A percentile compares a stretch with the other conserved stretches of the same genome.
These are phyloP conservation scores for Rhodeus uyekii DNA, from an alignment of 2,797 vertebrate genomes.

Conservation along the genomic window DNA sequence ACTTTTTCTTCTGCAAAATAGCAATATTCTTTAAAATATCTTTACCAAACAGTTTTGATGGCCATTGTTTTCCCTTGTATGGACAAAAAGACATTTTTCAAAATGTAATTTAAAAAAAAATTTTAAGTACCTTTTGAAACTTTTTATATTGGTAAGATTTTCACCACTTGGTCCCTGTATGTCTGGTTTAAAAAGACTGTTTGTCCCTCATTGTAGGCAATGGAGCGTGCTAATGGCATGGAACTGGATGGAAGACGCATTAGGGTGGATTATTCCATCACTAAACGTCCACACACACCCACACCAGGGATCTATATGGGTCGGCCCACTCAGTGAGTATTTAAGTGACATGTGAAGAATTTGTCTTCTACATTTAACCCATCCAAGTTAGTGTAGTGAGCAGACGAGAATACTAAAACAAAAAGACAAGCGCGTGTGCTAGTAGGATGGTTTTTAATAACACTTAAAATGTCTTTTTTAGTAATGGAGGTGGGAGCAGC, in stretches of 20 bases:
- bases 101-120: no score
- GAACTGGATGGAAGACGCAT: constrained; percentile 90
- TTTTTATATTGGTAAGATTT: no score
- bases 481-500: constrained; percentile 59
- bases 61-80: no score
- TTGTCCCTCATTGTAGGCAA: constrained; percentile 75
- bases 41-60: no score
- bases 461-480: constrained; percentile 31
- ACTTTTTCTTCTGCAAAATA: no score
- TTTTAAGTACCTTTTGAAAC: neutral
- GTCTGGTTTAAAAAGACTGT: constrained; percentile 17
- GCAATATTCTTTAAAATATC: no score
- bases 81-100: no score
- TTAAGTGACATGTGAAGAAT: no score
- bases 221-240: constrained; percentile 95
- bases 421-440: neutral
- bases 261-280: constrained; percentile 92
- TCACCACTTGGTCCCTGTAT: no score
- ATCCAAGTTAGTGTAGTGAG: no score
- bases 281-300: constrained; percentile 91
- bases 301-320: constrained; percentile 97
- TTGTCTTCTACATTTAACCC: no score
- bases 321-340: constrained; percentile 88
- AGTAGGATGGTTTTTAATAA: neutral
- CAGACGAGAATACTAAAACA: no score